phyloP scores from a whole-genome alignment of 2,113 vertebrate genomes.

The Xenopus tropicalis region DNA sequence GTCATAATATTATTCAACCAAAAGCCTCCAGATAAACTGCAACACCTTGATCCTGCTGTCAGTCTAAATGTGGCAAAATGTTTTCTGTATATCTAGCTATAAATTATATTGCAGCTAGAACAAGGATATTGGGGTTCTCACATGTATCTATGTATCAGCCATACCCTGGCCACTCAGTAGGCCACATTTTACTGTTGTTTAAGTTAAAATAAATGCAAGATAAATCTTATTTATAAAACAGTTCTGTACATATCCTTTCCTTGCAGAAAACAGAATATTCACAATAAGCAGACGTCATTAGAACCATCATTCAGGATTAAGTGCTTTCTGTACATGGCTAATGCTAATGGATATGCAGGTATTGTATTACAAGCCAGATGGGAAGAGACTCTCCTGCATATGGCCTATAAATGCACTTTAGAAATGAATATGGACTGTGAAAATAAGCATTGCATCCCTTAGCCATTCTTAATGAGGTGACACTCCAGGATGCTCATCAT shows the following conservation, averaged over 20 bases:
- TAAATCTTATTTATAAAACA: too few relatives aligned
- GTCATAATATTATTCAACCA: too few relatives aligned
- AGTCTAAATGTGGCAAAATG: too few relatives aligned
- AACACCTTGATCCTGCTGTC: too few relatives aligned
- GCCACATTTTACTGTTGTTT: too few relatives aligned
- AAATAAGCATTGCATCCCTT: background rate
- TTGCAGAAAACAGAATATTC: background rate
- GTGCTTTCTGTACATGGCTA: background rate
- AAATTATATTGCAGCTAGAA: too few relatives aligned
- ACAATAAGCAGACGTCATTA: background rate
- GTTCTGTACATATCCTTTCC: background rate
- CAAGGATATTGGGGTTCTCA: too few relatives aligned
- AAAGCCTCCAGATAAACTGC: too few relatives aligned
- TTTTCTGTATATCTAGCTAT: too few relatives aligned
- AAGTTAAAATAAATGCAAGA: too few relatives aligned
- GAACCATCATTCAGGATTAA: background rate
- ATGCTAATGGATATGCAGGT: background rate
- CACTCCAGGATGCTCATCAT: background rate
- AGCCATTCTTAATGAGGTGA: background rate
- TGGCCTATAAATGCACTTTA: background rate
- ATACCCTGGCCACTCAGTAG: too few relatives aligned
- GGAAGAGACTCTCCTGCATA: background rate
- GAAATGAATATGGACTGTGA: background rate
- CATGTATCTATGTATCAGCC: too few relatives aligned
- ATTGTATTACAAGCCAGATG: background rate